Conservation (phyloP, 1,140 invertebrate species). For the Bradysia coprophila region DNA sequence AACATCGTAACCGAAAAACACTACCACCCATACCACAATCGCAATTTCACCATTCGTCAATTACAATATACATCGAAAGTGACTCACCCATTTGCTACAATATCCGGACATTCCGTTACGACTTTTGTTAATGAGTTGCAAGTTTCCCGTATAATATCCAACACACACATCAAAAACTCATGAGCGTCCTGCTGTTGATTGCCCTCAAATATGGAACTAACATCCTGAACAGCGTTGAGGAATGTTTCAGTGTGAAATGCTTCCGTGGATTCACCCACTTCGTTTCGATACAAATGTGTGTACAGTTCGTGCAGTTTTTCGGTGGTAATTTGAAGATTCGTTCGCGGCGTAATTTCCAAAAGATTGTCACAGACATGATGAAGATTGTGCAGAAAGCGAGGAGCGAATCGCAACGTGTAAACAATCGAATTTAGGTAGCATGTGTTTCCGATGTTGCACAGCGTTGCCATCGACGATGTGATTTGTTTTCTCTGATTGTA, state of each 20-base stretch:
- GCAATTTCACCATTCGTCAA: too few relatives aligned
- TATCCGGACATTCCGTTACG: slow-evolving; percentile 18
- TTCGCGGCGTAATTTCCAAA: slow-evolving; percentile 35
- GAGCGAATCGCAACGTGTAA: slow-evolving; percentile 77
- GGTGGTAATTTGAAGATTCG: slow-evolving; percentile 39
- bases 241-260: slow-evolving; percentile 65
- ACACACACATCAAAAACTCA: slow-evolving; percentile 66
- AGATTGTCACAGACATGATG: slow-evolving; percentile 65
- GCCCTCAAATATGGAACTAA: slow-evolving; percentile 79
- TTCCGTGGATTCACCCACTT: slow-evolving; percentile 50
- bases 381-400: slow-evolving; percentile 67
- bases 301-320: slow-evolving; percentile 66
- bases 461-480: slow-evolving; percentile 38
- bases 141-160: slow-evolving; percentile 80
- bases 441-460: slow-evolving; percentile 77
- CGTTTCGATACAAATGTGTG: slow-evolving; percentile 46
- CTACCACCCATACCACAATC: too few relatives aligned
- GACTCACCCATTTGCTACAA: slow-evolving; percentile 22
- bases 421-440: slow-evolving; percentile 85
- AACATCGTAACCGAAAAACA: too few relatives aligned
- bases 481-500: too few relatives aligned
- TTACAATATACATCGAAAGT: too few relatives aligned
- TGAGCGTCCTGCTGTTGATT: slow-evolving; percentile 81
- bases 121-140: slow-evolving; percentile 36
- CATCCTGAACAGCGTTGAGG: slow-evolving; percentile 65